Evolutionary conservation across 2,888 invertebrate genomes (phyloP).

Genomic region (Capitulum mitella): DNA sequence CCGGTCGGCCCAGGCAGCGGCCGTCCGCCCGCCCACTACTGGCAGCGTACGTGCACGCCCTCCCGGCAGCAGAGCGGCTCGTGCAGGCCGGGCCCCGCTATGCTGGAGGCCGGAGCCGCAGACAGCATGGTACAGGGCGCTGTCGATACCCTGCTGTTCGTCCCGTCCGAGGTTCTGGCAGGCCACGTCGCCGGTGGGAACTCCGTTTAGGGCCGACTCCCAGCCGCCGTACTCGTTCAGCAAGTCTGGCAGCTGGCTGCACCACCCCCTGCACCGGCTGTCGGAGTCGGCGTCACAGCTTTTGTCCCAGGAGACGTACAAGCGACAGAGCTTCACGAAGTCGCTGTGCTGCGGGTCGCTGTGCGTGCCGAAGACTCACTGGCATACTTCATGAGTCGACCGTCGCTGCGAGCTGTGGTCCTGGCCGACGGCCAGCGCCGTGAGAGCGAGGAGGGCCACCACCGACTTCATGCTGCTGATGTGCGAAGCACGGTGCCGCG

Average conservation of each 20-base stretch:
- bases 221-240: neutral
- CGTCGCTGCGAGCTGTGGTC: no score
- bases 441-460: no score
- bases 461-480: no score
- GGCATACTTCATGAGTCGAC: no score
- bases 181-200: neutral
- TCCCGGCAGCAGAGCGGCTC: neutral
- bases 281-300: neutral
- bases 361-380: neutral
- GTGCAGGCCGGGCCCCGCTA: neutral
- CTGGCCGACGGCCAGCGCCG: no score
- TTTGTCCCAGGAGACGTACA: neutral
- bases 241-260: neutral
- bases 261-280: neutral
- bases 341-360: neutral
- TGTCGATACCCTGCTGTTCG: neutral
- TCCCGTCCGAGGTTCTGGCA: neutral
- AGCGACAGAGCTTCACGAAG: neutral
- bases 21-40: no score
- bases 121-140: neutral
- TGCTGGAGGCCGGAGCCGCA: neutral
- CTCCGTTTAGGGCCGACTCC: neutral
- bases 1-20: no score
- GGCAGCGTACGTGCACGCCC: neutral
- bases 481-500: no score